Conservation (phyloP, 2,797 vertebrate genomes). For the Benthosema pterotum region DNA sequence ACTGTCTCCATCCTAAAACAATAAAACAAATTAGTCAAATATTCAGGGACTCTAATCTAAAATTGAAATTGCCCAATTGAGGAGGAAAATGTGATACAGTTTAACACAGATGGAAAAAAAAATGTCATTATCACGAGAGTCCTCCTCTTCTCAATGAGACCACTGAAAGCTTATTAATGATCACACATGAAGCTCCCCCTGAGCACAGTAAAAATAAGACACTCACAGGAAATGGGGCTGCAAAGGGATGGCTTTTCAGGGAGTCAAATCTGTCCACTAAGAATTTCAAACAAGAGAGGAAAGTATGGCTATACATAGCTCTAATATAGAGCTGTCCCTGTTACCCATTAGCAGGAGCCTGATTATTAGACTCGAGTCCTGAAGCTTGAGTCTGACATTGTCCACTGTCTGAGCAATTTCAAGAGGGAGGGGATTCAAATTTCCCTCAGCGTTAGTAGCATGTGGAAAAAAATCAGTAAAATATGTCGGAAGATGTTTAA, state of each 20-base stretch:
- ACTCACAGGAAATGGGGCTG: conserved; percentile 26
- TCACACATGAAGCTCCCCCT: conserved; percentile 53
- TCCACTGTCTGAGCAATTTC: too few species aligned
- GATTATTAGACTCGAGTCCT: too few species aligned
- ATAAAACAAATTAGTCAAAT: conserved; percentile 66
- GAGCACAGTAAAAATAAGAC: conserved; percentile 40
- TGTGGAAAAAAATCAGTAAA: too few species aligned
- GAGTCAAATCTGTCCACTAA: conserved; percentile 37
- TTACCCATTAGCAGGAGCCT: too few species aligned
- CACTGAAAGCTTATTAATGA: conserved; percentile 60
- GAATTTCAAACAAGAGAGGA: conserved; percentile 45
- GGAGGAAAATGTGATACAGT: conserved; percentile 59
- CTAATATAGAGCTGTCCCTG: conserved; percentile 49
- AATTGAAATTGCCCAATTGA: conserved; percentile 65
- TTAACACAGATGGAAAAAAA: conserved; percentile 50
- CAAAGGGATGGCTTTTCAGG: conserved; percentile 21
- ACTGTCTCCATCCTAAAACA: conserved; percentile 67
- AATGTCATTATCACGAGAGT: conserved; percentile 64
- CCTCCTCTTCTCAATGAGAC: conserved; percentile 54
- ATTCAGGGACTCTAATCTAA: conserved; percentile 64
- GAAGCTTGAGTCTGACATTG: too few species aligned
- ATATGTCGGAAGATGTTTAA: too few species aligned
- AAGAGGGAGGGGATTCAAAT: too few species aligned
- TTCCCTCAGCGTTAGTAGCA: too few species aligned
- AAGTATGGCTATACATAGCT: conserved; percentile 37